phyloP scores from a whole-genome alignment of 1,140 invertebrate species.

The Orussus abietinus region DNA sequence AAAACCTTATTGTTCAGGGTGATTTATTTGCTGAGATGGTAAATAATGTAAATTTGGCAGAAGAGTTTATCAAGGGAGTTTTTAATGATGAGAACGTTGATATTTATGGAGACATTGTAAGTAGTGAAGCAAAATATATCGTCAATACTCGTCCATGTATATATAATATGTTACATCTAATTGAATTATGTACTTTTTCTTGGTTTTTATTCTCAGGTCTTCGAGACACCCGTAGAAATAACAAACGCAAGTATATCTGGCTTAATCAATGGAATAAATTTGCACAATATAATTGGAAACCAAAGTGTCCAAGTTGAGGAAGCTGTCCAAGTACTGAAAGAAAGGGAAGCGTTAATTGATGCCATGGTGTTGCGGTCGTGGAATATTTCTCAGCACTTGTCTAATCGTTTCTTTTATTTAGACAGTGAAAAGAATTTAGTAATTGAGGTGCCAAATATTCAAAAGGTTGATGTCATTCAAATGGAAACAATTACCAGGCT shows the following conservation, averaged over 20 bases:
- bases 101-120: conserved; percentile 35
- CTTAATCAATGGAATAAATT: conserved; percentile 16
- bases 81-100: conserved; percentile 25
- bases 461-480: conserved; percentile 13
- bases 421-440: conserved; percentile 22
- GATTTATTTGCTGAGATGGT: conserved; percentile 18
- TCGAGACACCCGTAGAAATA: conserved; percentile 18
- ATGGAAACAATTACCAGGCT: conserved; percentile 16
- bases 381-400: conserved; percentile 1
- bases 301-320: not conserved
- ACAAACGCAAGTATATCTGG: conserved; percentile 14
- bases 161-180: conserved; percentile 9
- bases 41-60: conserved; percentile 23
- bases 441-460: conserved; percentile 20
- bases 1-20: conserved; percentile 23
- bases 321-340: not conserved
- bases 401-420: conserved; percentile 25
- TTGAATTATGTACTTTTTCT: conserved; percentile 9
- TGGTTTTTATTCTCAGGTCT: conserved; percentile 21
- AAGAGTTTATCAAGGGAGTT: conserved; percentile 22
- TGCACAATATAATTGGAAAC: not conserved
- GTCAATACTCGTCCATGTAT: too few relatives aligned
- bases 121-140: too few relatives aligned
- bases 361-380: not conserved
- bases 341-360: not conserved